These are phyloP conservation scores for Apodemus agrarius DNA, from an alignment of 2,797 vertebrate species.

Conservation along the genomic window DNA sequence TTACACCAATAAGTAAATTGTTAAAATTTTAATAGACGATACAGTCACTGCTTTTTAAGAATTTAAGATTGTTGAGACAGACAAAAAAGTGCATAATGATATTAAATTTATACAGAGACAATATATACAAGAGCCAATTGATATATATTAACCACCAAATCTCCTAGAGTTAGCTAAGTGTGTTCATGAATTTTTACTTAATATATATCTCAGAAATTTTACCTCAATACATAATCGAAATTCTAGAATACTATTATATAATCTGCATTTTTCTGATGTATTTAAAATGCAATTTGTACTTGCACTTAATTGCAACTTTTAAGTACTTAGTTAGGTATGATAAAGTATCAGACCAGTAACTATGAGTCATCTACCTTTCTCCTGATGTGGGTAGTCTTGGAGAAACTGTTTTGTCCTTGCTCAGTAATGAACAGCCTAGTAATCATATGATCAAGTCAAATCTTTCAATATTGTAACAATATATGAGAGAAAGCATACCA, in stretches of 20 bases:
- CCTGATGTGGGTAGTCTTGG: background rate
- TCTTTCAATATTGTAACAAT: background rate
- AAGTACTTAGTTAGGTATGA: background rate
- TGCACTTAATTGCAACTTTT: background rate
- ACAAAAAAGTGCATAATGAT: background rate
- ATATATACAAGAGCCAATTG: background rate
- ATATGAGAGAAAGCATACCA: background rate
- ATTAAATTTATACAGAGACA: background rate
- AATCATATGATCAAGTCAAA: background rate
- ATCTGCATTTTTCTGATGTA: background rate
- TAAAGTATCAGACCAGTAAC: background rate
- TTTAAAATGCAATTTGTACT: background rate
- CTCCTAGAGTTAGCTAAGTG: background rate
- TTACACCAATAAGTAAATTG: background rate
- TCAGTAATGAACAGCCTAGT: background rate
- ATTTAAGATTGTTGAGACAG: background rate
- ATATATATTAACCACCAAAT: background rate
- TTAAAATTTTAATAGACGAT: background rate
- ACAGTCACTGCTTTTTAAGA: background rate
- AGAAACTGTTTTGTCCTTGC: background rate
- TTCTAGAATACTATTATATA: background rate
- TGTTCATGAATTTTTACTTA: conserved; percentile 38
- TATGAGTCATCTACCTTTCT: background rate
- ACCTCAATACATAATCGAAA: background rate
- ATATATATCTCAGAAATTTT: background rate